phyloP scores from a whole-genome alignment of 2,113 vertebrate genomes.

The Macroglossus sobrinus region DNA sequence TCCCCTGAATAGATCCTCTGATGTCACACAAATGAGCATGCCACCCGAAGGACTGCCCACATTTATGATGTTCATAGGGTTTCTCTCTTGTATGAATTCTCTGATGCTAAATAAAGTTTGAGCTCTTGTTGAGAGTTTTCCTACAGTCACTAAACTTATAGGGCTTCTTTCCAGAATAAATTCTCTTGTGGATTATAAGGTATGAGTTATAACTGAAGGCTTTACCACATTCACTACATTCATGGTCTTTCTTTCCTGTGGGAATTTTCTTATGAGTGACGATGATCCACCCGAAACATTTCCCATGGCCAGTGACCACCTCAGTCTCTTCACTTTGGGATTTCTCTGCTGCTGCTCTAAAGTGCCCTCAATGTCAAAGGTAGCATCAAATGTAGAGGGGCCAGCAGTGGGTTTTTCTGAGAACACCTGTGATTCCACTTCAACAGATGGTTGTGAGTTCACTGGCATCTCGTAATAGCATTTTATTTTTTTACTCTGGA shows the following conservation, averaged over 20 bases:
- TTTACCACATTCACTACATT: conserved; percentile 50
- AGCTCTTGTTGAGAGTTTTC: conserved; percentile 54
- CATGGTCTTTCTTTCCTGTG: conserved; percentile 41
- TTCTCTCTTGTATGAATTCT: conserved; percentile 75
- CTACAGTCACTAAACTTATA: conserved; percentile 60
- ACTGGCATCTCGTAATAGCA: background rate
- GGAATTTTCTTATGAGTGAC: conserved; percentile 18
- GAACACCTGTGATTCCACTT: background rate
- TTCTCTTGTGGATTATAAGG: conserved; percentile 81
- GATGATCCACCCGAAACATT: background rate
- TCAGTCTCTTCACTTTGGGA: background rate
- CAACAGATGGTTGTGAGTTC: no score
- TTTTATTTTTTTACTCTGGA: background rate
- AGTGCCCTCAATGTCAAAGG: background rate
- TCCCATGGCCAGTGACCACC: background rate
- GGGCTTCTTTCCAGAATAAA: conserved; percentile 51
- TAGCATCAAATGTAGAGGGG: background rate
- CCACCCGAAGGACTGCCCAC: conserved; percentile 55
- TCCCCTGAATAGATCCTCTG: conserved; percentile 70
- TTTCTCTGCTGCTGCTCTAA: background rate
- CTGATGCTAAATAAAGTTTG: conserved; percentile 56
- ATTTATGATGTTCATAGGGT: conserved; percentile 76
- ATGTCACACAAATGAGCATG: conserved; percentile 43
- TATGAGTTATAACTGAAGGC: conserved; percentile 46
- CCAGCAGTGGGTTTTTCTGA: background rate